phyloP scores from a whole-genome alignment of 37 sponge, comb jelly and placozoan genomes.

The Halichondria panicea region DNA sequence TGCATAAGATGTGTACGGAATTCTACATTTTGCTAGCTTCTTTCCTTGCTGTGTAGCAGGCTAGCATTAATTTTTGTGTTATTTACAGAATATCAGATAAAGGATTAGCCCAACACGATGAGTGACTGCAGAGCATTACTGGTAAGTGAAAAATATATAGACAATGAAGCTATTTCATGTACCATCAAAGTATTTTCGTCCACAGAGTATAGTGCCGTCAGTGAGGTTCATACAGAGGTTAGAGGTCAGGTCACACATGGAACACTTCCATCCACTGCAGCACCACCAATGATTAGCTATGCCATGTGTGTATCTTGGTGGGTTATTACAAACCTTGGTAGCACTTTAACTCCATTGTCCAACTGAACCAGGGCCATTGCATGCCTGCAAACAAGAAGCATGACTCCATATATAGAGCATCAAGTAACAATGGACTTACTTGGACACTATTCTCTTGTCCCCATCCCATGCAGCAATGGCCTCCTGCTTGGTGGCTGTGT shows the following conservation, averaged over 20 bases:
- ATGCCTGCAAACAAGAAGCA: slow-evolving; percentile 41
- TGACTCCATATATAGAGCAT: neutral
- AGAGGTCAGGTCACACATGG: slow-evolving; percentile 76
- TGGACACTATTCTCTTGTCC: slow-evolving; percentile 57
- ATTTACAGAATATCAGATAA: too few relatives aligned
- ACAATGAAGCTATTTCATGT: too few relatives aligned
- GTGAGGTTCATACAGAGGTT: slow-evolving; percentile 97
- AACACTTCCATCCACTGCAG: slow-evolving; percentile 89
- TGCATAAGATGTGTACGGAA: too few relatives aligned
- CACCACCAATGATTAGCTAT: neutral
- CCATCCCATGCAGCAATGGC: slow-evolving; percentile 83
- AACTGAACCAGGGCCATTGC: slow-evolving; percentile 79
- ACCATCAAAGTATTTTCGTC: slow-evolving; percentile 94
- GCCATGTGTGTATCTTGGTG: too few relatives aligned
- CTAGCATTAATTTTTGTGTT: too few relatives aligned
- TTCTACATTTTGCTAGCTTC: too few relatives aligned
- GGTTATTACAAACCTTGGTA: slow-evolving; percentile 84
- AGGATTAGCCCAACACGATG: too few relatives aligned
- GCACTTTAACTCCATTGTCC: slow-evolving; percentile 75
- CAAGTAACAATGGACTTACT: slow-evolving; percentile 30
- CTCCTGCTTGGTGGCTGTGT: slow-evolving; percentile 54
- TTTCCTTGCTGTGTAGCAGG: too few relatives aligned
- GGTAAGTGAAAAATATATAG: too few relatives aligned
- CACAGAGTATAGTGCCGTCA: slow-evolving; percentile 92
- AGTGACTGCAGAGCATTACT: too few relatives aligned